phyloP scores from a whole-genome alignment of 2,797 vertebrate species.

The Chelmon rostratus region DNA sequence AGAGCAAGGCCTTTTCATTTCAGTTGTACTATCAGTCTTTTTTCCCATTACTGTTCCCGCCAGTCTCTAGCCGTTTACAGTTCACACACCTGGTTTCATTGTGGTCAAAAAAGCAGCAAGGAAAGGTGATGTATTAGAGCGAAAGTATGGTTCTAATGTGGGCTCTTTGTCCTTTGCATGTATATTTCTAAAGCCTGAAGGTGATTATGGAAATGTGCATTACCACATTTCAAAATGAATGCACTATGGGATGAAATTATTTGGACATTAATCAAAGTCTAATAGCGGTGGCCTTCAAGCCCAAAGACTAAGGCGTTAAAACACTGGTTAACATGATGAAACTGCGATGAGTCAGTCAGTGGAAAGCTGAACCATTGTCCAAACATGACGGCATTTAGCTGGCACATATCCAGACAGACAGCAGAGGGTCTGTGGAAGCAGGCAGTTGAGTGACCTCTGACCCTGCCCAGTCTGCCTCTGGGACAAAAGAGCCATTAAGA shows the following conservation, averaged over 20 bases:
- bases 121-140: slow-evolving; percentile 14
- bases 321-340: slow-evolving; percentile 67
- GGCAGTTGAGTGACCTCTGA: slow-evolving; percentile 73
- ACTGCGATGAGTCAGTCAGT: slow-evolving; percentile 71
- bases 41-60: slow-evolving; percentile 28
- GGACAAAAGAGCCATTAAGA: slow-evolving; percentile 78
- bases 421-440: slow-evolving; percentile 68
- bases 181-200: slow-evolving; percentile 24
- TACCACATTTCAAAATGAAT: background rate
- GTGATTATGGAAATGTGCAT: background rate
- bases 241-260: slow-evolving; percentile 17
- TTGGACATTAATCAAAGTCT: slow-evolving; percentile 38
- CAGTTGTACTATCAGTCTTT: slow-evolving; percentile 36
- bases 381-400: slow-evolving; percentile 72
- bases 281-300: slow-evolving; percentile 33
- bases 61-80: slow-evolving; percentile 38
- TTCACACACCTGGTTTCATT: slow-evolving; percentile 60
- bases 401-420: slow-evolving; percentile 73
- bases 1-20: slow-evolving; percentile 43
- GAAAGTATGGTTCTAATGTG: slow-evolving; percentile 20
- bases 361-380: slow-evolving; percentile 69
- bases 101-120: slow-evolving; percentile 14
- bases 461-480: slow-evolving; percentile 71
- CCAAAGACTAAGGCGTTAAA: slow-evolving; percentile 61
- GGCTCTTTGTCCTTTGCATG: slow-evolving; percentile 13